These are phyloP conservation scores for Pseudochaenichthys georgianus DNA, from an alignment of 2,797 vertebrate species.

Conservation along the genomic window DNA sequence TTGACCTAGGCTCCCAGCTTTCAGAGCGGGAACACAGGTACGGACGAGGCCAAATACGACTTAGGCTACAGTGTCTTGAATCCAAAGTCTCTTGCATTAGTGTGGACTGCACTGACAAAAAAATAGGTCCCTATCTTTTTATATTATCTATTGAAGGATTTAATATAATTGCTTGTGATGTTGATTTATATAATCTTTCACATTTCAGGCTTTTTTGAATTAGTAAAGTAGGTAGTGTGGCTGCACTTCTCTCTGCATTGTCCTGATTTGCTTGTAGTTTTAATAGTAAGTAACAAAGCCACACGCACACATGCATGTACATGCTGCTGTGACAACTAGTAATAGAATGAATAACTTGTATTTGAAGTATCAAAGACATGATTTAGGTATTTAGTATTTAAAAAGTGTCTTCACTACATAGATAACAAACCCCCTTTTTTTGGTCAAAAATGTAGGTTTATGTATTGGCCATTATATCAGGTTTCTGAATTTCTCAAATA, in stretches of 20 bases:
- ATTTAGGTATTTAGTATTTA: not conserved
- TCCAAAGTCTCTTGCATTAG: slow-evolving; percentile 46
- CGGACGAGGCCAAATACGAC: slow-evolving; percentile 62
- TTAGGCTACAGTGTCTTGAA: slow-evolving; percentile 30
- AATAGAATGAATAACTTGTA: not conserved
- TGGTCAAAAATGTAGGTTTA: not conserved
- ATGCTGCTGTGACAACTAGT: slow-evolving; percentile 5
- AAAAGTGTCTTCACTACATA: not conserved
- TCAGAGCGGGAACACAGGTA: slow-evolving; percentile 85
- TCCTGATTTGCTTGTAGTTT: slow-evolving; percentile 59
- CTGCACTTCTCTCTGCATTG: slow-evolving; percentile 33
- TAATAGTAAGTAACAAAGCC: slow-evolving; percentile 16
- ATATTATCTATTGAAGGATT: slow-evolving; percentile 13
- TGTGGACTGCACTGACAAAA: slow-evolving; percentile 22
- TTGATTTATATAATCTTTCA: slow-evolving; percentile 10
- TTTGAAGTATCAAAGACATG: not conserved
- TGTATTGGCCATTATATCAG: no score
- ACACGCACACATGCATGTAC: slow-evolving; percentile 28
- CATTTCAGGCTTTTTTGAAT: slow-evolving; percentile 46
- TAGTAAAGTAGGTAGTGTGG: slow-evolving; percentile 29
- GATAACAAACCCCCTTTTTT: not conserved
- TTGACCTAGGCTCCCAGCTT: slow-evolving; percentile 82
- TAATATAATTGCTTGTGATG: slow-evolving; percentile 23
- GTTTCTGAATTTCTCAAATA: no score
- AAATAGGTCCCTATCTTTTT: slow-evolving; percentile 8